A percentile compares a stretch with the other conserved stretches of the same genome.
These are phyloP conservation scores for Malacoctenus gilli DNA, from an alignment of 2,797 vertebrate genomes.

Conservation along the genomic window DNA sequence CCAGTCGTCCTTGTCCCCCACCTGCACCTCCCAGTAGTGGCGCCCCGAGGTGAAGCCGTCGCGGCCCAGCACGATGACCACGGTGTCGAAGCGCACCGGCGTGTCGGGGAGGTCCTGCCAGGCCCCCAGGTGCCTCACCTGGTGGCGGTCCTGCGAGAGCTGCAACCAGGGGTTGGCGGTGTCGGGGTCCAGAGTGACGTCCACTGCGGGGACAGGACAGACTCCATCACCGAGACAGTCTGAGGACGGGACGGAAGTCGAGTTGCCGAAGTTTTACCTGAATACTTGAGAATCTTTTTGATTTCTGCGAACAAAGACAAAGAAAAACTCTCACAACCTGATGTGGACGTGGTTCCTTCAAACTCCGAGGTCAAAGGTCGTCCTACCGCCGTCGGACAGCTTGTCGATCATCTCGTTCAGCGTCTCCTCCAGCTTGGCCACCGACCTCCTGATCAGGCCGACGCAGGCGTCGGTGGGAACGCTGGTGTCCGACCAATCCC, in stretches of 20 bases:
- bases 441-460: constrained; percentile 77
- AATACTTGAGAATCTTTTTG: constrained; percentile 75
- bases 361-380: not conserved
- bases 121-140: constrained; percentile 78
- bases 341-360: not conserved
- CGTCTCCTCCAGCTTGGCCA: constrained; percentile 69
- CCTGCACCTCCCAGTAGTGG: constrained; percentile 88
- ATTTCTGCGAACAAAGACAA: constrained; percentile 72
- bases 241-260: no score
- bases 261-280: constrained; percentile 63
- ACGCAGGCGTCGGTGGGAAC: constrained; percentile 77
- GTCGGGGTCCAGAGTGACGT: constrained; percentile 83
- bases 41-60: constrained; percentile 79
- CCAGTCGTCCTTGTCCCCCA: constrained; percentile 86
- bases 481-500: constrained; percentile 79
- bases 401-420: constrained; percentile 73
- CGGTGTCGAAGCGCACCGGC: constrained; percentile 82
- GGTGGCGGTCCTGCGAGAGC: constrained; percentile 82
- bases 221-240: no score
- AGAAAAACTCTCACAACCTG: no score
- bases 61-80: constrained; percentile 82
- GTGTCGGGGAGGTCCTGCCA: constrained; percentile 82
- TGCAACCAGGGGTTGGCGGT: constrained; percentile 86
- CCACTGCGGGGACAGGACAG: constrained; percentile 57
- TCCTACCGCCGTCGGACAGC: constrained; percentile 74